phyloP scores from a whole-genome alignment of 2,797 vertebrate species.

The Cossypha heuglini region DNA sequence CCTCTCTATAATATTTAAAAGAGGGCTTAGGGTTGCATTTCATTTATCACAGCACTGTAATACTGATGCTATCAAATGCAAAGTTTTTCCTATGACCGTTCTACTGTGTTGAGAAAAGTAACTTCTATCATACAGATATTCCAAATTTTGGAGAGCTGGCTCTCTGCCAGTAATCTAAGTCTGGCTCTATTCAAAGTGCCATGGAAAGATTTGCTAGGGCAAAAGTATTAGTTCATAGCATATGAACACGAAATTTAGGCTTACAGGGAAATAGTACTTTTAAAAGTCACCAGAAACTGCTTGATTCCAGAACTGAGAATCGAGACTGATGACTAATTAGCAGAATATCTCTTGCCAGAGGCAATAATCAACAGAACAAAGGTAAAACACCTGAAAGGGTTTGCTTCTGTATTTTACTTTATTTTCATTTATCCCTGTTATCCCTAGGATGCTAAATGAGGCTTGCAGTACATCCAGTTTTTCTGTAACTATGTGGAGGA shows the following conservation, averaged over 20 bases:
- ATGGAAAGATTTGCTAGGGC: neutral
- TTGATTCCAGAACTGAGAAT: neutral
- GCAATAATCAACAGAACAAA: neutral
- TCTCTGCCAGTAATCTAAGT: neutral
- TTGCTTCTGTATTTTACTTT: neutral
- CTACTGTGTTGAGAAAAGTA: neutral
- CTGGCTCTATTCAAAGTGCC: neutral
- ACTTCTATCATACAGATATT: neutral
- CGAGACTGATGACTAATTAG: neutral
- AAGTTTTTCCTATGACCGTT: neutral
- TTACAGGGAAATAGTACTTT: neutral
- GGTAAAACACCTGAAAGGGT: neutral
- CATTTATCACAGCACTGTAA: neutral
- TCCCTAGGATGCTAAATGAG: neutral
- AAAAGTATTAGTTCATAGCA: neutral
- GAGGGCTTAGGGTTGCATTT: neutral
- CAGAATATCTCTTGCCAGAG: neutral
- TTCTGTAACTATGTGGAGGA: neutral
- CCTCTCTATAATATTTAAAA: neutral
- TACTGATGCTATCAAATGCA: neutral
- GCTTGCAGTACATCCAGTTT: neutral
- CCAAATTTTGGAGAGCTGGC: neutral
- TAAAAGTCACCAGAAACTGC: neutral
- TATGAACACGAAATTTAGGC: neutral
- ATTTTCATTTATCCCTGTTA: neutral